Conservation (phyloP, 2,113 vertebrate genomes). For the Acanthisitta chloris region DNA sequence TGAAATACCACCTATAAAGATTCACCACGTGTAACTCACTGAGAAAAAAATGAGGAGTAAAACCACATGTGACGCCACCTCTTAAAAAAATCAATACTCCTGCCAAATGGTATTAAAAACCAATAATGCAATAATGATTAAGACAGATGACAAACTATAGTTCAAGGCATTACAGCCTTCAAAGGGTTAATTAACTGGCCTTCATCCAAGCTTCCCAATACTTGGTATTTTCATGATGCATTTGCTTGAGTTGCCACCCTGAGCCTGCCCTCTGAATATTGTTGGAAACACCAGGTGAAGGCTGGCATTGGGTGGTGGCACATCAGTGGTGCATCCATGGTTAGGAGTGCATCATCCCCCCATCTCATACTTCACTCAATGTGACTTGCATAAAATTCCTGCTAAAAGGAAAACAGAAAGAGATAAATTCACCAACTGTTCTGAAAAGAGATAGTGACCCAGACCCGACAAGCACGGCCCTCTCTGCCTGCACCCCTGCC, state of each 20-base stretch:
- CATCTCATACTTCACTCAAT: constrained; percentile 76
- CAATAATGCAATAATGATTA: background rate
- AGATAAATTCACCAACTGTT: background rate
- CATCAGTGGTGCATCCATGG: constrained; percentile 76
- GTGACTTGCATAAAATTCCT: constrained; percentile 73
- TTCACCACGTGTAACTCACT: background rate
- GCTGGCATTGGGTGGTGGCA: constrained; percentile 74
- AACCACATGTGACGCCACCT: accelerated
- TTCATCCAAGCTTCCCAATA: background rate
- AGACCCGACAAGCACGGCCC: accelerated
- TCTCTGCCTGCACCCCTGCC: background rate
- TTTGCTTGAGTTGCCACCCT: constrained; percentile 56
- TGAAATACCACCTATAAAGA: background rate
- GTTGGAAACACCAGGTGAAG: constrained; percentile 80
- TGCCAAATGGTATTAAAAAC: background rate
- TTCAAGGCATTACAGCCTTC: background rate
- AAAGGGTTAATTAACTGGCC: background rate
- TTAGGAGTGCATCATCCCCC: constrained; percentile 76
- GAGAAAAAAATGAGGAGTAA: background rate
- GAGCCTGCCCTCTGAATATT: constrained; percentile 72
- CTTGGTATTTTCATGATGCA: constrained; percentile 9
- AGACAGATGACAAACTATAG: background rate
- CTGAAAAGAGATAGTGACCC: background rate
- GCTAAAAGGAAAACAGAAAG: background rate
- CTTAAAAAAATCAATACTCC: background rate